Evolutionary conservation across 2,113 vertebrate species (phyloP).

Genomic region (Pterocles gutturalis): DNA sequence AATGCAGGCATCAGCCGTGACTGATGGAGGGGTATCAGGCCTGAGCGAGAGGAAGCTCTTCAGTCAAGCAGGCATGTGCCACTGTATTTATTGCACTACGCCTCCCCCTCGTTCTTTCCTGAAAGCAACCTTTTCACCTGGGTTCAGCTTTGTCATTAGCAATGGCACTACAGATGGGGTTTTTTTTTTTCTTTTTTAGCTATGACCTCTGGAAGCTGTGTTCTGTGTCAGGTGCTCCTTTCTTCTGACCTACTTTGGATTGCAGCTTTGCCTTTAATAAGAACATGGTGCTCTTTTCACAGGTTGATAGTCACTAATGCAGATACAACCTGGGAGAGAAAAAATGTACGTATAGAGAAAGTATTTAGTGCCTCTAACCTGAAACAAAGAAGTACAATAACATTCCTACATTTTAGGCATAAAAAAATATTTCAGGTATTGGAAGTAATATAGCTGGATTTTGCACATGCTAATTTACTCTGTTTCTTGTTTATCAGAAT

Average conservation of each 20-base stretch:
- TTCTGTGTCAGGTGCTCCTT: conserved; percentile 24
- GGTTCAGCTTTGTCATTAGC: conserved; percentile 78
- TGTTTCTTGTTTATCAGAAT: background rate
- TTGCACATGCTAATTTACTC: background rate
- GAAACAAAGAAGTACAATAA: background rate
- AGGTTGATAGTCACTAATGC: background rate
- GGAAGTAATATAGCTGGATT: background rate
- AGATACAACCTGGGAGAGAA: background rate
- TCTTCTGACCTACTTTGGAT: conserved; percentile 57
- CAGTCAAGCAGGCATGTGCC: conserved; percentile 58
- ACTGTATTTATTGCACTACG: conserved; percentile 40
- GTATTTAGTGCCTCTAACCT: background rate
- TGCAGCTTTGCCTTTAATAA: conserved; percentile 31
- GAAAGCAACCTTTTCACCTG: conserved; percentile 39
- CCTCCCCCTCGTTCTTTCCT: conserved; percentile 61
- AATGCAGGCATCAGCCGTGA: conserved; percentile 75
- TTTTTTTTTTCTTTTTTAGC: conserved; percentile 60
- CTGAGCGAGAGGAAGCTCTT: conserved; percentile 61
- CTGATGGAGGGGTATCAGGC: conserved; percentile 67
- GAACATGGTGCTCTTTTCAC: conserved; percentile 11
- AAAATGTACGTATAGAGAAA: background rate
- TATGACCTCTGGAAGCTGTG: conserved; percentile 43
- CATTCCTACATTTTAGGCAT: background rate
- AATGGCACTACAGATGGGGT: conserved; percentile 62
- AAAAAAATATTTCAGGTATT: background rate